phyloP scores from a whole-genome alignment of 2,113 vertebrate species.

The Piaya cayana region DNA sequence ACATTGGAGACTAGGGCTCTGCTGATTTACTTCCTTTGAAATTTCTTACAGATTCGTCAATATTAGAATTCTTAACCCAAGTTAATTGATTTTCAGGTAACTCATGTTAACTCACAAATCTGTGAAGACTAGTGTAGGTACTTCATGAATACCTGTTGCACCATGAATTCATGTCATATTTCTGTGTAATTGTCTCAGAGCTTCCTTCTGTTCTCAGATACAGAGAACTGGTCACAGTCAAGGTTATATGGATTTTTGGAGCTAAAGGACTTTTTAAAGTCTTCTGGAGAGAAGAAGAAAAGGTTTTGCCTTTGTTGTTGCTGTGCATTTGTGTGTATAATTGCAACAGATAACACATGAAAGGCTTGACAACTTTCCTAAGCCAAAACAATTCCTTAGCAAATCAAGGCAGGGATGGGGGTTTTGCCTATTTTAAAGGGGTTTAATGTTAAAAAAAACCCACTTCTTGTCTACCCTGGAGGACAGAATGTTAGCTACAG shows the following conservation, averaged over 20 bases:
- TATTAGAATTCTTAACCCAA: constrained; percentile 4
- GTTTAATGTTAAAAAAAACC: background rate
- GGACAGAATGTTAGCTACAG: background rate
- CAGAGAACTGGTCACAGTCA: background rate
- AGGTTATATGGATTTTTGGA: background rate
- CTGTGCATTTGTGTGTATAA: background rate
- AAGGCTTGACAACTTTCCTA: background rate
- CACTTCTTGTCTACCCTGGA: background rate
- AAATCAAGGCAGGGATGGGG: background rate
- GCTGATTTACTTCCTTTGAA: background rate
- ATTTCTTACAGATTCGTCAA: constrained; percentile 15
- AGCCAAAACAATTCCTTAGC: background rate
- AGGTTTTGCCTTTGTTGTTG: background rate
- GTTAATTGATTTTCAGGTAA: constrained; percentile 19
- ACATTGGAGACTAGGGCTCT: background rate
- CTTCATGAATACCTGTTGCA: background rate
- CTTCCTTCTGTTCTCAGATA: background rate
- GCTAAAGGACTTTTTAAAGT: background rate
- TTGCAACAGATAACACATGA: background rate
- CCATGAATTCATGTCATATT: background rate
- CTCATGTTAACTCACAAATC: background rate
- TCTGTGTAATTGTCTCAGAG: background rate
- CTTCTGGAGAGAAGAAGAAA: background rate
- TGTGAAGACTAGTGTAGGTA: background rate
- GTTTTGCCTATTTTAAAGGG: background rate